These are phyloP conservation scores for Uloborus diversus DNA, from an alignment of 1,140 invertebrate genomes.

Conservation along the genomic window DNA sequence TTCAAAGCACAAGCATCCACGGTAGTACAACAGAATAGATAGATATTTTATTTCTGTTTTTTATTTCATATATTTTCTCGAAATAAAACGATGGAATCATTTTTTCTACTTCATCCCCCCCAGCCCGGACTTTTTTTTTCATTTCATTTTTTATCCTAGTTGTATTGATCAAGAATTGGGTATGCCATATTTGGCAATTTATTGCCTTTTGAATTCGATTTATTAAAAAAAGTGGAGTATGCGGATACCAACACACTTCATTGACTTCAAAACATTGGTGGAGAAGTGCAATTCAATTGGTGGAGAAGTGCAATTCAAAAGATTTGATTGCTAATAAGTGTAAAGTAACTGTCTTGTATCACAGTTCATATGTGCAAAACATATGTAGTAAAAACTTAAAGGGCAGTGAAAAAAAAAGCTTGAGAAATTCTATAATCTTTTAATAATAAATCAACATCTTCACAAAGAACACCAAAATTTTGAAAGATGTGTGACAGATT, in stretches of 20 bases:
- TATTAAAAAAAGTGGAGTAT: neutral
- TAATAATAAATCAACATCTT: too few relatives aligned
- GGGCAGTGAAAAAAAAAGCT: too few relatives aligned
- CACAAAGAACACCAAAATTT: too few relatives aligned
- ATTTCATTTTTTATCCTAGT: slow-evolving; percentile 40
- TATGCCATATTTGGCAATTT: slow-evolving; percentile 51
- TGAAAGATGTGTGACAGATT: too few relatives aligned
- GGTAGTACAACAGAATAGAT: slow-evolving; percentile 49
- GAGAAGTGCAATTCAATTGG: neutral
- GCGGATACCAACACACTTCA: neutral
- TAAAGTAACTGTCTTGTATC: too few relatives aligned
- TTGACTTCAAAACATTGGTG: neutral
- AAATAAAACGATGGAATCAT: slow-evolving; percentile 56
- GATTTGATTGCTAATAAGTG: too few relatives aligned
- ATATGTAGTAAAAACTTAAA: too few relatives aligned
- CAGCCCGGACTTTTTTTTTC: slow-evolving; percentile 7
- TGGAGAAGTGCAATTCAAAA: too few relatives aligned
- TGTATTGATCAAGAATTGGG: slow-evolving; percentile 45
- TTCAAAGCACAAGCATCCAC: slow-evolving; percentile 41
- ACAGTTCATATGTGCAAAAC: too few relatives aligned
- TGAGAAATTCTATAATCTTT: too few relatives aligned
- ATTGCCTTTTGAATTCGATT: slow-evolving; percentile 16
- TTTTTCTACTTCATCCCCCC: slow-evolving; percentile 38
- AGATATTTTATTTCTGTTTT: slow-evolving; percentile 55
- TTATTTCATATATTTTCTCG: slow-evolving; percentile 54